These are phyloP conservation scores for Elegia similella DNA, from an alignment of 2,888 invertebrate genomes.

Conservation along the genomic window DNA sequence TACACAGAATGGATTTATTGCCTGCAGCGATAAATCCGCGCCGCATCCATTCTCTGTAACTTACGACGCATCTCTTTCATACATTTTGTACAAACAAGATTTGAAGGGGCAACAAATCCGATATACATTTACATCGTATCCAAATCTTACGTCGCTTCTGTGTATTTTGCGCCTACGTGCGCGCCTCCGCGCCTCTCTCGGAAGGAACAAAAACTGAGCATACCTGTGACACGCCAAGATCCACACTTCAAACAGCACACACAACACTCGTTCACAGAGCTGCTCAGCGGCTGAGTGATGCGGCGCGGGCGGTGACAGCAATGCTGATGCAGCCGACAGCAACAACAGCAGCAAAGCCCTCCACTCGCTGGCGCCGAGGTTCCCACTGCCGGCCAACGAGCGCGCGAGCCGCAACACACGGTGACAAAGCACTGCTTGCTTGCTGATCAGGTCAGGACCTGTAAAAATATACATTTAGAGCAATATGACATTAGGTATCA, in stretches of 20 bases:
- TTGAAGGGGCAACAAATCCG: no score
- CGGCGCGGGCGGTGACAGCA: conserved; percentile 95
- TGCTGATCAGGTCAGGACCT: conserved; percentile 94
- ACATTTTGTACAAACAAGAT: no score
- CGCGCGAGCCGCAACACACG: conserved; percentile 93
- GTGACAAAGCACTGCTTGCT: conserved; percentile 96
- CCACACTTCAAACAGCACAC: conserved; percentile 94
- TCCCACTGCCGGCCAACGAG: conserved; percentile 77
- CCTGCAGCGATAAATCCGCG: no score
- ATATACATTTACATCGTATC: no score
- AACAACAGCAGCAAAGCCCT: conserved; percentile 92
- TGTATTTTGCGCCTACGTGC: no score
- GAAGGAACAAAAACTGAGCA: no score
- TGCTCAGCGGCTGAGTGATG: conserved; percentile 98
- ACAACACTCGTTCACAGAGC: conserved; percentile 95
- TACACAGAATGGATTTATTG: no score
- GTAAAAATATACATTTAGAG: background rate
- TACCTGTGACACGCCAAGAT: conserved; percentile 80
- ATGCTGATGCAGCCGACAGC: conserved; percentile 90
- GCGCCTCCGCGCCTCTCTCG: no score
- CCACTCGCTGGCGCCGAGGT: conserved; percentile 94
- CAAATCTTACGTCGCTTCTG: no score
- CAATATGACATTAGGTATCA: no score
- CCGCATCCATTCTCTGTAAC: no score
- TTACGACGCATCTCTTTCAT: no score